Evolutionary conservation across 2,113 vertebrate species (phyloP).

Genomic region (Arenaria interpres): DNA sequence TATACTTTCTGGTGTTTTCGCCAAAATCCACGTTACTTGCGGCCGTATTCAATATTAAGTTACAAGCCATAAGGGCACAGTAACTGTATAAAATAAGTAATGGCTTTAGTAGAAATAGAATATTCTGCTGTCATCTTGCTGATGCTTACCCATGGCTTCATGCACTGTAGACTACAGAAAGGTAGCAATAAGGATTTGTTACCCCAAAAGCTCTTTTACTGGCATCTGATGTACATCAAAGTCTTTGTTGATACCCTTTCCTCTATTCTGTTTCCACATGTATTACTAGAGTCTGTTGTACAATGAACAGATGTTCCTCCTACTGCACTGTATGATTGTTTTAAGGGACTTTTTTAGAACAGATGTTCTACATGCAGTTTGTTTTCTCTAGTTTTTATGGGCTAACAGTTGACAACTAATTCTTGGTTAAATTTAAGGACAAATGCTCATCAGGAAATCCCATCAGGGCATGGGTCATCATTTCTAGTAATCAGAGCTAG

Average conservation of each 20-base stretch:
- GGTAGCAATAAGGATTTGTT: neutral
- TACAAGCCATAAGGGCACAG: neutral
- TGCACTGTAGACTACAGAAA: neutral
- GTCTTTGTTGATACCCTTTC: neutral
- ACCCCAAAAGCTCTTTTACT: neutral
- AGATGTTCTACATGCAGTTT: neutral
- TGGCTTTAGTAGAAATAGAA: neutral
- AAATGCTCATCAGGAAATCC: neutral
- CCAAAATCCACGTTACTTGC: neutral
- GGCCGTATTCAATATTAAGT: neutral
- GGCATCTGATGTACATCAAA: neutral
- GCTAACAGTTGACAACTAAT: neutral
- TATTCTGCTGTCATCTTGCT: neutral
- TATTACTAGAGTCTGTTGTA: neutral
- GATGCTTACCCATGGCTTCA: neutral
- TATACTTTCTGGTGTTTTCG: neutral
- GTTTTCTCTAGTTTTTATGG: neutral
- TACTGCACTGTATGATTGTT: neutral
- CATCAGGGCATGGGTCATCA: neutral
- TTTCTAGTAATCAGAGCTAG: neutral
- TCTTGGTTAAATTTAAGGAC: neutral
- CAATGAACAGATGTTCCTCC: slow-evolving; percentile 6
- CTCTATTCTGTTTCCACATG: neutral
- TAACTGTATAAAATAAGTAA: neutral
- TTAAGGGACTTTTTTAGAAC: neutral